Conservation (phyloP, 2,888 invertebrate genomes). For the Schrankia costaestrigalis region DNA sequence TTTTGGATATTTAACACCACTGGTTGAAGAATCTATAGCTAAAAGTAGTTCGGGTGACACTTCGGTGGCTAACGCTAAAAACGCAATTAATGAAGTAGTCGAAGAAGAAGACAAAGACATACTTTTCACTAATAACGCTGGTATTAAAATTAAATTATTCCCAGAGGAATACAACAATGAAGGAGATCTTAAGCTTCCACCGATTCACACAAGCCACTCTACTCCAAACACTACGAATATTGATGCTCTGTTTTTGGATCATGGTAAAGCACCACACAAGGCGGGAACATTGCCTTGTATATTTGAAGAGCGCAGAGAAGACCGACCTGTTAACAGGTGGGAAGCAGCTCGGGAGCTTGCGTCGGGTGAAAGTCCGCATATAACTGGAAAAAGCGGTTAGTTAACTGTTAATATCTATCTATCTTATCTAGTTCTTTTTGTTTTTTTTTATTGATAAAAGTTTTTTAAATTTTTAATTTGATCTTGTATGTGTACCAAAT, state of each 20-base stretch:
- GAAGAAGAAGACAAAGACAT: constrained; percentile 40
- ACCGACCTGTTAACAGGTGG: constrained; percentile 42
- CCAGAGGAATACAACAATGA: constrained; percentile 31
- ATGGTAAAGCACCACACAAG: constrained; percentile 27
- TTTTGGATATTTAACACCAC: constrained; percentile 52
- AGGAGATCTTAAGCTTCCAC: constrained; percentile 54
- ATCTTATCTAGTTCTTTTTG: no score
- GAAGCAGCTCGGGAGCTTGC: constrained; percentile 50
- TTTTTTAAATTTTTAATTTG: no score
- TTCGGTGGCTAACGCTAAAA: constrained; percentile 27
- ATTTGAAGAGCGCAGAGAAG: constrained; percentile 33
- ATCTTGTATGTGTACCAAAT: no score
- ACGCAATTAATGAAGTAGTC: constrained; percentile 1
- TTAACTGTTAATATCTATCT: not conserved
- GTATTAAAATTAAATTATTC: constrained; percentile 46
- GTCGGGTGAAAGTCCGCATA: constrained; percentile 56
- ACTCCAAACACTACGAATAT: constrained; percentile 49
- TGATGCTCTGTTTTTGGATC: constrained; percentile 48
- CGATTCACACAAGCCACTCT: constrained; percentile 45
- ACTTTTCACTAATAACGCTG: constrained; percentile 45
- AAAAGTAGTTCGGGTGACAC: constrained; percentile 51
- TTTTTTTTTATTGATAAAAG: no score
- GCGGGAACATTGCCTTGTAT: constrained; percentile 33
- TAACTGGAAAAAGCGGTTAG: constrained; percentile 50
- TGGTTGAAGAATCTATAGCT: constrained; percentile 62